A percentile compares a stretch with the other conserved stretches of the same genome.
phyloP scores from a whole-genome alignment of 2,113 vertebrate species.

The Clarias magur region DNA sequence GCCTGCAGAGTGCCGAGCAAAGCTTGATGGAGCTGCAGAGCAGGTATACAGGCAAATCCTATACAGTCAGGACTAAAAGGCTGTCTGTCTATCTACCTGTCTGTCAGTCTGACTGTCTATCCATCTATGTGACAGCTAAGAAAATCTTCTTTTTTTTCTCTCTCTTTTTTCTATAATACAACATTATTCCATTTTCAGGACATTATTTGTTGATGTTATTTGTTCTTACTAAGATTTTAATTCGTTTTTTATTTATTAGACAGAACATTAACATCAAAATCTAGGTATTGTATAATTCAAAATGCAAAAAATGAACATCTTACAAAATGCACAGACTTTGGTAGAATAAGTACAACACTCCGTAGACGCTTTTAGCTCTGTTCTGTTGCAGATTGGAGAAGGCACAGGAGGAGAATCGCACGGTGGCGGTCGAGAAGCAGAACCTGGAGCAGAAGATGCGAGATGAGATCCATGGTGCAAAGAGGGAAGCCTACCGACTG shows the following conservation, averaged over 20 bases:
- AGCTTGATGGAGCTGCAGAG: slow-evolving; percentile 92
- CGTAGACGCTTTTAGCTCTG: neutral
- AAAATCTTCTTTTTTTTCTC: neutral
- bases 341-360: neutral
- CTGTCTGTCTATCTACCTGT: neutral
- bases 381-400: slow-evolving; percentile 84
- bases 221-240: neutral
- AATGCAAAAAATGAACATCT: neutral
- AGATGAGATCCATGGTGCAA: slow-evolving; percentile 93
- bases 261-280: neutral
- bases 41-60: slow-evolving; percentile 71
- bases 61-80: neutral
- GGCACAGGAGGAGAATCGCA: slow-evolving; percentile 97
- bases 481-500: slow-evolving; percentile 89
- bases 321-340: neutral
- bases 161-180: neutral
- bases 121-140: no score
- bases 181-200: neutral
- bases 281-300: neutral
- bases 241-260: neutral
- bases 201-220: neutral
- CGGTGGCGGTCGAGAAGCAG: slow-evolving; percentile 96
- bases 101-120: neutral
- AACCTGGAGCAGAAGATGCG: slow-evolving; percentile 98
- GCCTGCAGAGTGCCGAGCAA: slow-evolving; percentile 91